A percentile compares a stretch with the other conserved stretches of the same genome.
Conservation (phyloP, 2,888 invertebrate species). For the Eudasyphora cyanicolor region DNA sequence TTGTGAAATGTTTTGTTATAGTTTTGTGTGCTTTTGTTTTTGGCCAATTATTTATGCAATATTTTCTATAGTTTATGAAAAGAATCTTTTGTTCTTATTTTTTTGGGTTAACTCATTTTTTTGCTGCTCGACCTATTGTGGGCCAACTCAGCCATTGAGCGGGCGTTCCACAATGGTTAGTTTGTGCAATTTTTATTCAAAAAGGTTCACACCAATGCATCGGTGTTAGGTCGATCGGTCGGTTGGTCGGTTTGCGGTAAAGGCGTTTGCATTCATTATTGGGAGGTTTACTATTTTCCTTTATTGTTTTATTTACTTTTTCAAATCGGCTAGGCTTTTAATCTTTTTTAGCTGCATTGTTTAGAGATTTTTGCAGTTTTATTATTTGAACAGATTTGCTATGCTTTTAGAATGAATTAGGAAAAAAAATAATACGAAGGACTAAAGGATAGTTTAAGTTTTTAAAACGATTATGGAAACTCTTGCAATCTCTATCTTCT, state of each 20-base stretch:
- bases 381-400: neutral
- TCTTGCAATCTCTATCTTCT: too few relatives aligned
- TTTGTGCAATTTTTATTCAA: neutral
- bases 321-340: constrained; percentile 15
- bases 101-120: too few relatives aligned
- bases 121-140: too few relatives aligned
- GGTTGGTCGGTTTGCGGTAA: neutral
- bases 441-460: too few relatives aligned
- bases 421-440: too few relatives aligned
- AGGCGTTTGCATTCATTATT: constrained; percentile 41
- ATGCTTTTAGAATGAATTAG: too few relatives aligned
- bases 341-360: neutral
- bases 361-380: neutral
- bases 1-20: constrained; percentile 21
- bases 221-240: neutral
- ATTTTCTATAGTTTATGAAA: neutral
- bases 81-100: too few relatives aligned
- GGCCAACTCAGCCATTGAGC: neutral
- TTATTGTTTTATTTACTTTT: neutral
- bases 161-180: too few relatives aligned
- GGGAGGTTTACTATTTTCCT: neutral
- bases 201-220: too few relatives aligned
- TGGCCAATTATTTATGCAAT: constrained; percentile 22
- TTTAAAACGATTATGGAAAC: too few relatives aligned
- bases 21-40: neutral